A percentile compares a stretch with the other conserved stretches of the same genome.
Conservation (phyloP, 2,888 invertebrate genomes). For the Pinctada fucata region DNA sequence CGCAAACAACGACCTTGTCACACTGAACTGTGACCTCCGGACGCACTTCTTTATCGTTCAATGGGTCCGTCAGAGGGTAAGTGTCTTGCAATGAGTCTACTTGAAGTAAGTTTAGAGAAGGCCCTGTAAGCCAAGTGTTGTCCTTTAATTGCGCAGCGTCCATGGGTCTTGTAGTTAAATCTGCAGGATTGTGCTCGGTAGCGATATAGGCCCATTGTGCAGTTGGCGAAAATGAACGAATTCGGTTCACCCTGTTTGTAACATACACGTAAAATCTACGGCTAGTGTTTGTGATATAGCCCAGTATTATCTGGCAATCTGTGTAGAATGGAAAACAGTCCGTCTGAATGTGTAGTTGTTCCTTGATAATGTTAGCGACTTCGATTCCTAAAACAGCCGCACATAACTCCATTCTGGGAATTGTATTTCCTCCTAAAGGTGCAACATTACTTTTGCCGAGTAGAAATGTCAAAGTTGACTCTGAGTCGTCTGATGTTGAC, state of each 20-base stretch:
- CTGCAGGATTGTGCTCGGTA: slow-evolving; percentile 35
- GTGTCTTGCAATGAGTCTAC: too few relatives aligned
- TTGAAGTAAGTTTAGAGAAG: too few relatives aligned
- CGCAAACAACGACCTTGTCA: too few relatives aligned
- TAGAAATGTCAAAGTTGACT: neutral
- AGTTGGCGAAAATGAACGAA: slow-evolving; percentile 15
- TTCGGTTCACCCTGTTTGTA: slow-evolving; percentile 15
- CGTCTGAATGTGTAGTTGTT: neutral
- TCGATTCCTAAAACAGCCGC: neutral
- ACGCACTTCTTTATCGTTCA: too few relatives aligned
- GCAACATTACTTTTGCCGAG: neutral
- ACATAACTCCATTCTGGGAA: neutral
- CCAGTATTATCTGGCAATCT: slow-evolving; percentile 23
- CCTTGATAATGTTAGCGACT: neutral
- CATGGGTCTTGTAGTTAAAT: slow-evolving; percentile 15
- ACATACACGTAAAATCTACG: slow-evolving; percentile 30
- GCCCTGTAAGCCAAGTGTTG: slow-evolving; percentile 18
- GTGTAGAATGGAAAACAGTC: slow-evolving; percentile 6
- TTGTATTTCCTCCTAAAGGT: neutral
- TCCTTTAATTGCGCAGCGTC: neutral
- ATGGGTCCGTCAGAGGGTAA: too few relatives aligned
- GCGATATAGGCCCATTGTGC: slow-evolving; percentile 32
- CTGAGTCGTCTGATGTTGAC: too few relatives aligned
- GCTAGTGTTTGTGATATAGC: slow-evolving; percentile 17
- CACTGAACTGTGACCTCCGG: too few relatives aligned